Evolutionary conservation across 92 coral and sea anemone species (phyloP).

Genomic region (Blastomussa wellsi): DNA sequence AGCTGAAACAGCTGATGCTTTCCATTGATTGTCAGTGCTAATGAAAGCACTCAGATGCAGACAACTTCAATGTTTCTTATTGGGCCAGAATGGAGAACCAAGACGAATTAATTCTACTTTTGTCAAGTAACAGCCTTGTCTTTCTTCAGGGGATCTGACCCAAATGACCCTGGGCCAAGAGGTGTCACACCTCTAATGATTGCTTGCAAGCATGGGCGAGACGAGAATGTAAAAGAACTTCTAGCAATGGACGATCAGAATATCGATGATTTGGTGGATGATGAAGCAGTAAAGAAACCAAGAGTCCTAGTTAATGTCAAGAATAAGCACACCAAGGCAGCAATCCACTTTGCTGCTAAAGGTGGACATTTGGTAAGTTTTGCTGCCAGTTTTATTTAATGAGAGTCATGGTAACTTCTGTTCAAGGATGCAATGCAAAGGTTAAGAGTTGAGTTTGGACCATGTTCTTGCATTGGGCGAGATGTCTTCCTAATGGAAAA

Average conservation of each 20-base stretch:
- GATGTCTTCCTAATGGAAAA: too few relatives aligned
- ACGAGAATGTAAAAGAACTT: slow-evolving; percentile 56
- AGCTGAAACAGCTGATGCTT: too few relatives aligned
- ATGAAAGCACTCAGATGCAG: too few relatives aligned
- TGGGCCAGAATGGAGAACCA: too few relatives aligned
- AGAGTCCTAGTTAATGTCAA: slow-evolving; percentile 49
- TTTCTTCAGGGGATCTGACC: slow-evolving; percentile 64
- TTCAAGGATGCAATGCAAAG: too few relatives aligned
- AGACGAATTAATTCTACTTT: too few relatives aligned
- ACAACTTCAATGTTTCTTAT: too few relatives aligned
- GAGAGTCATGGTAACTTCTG: neutral
- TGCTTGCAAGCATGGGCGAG: slow-evolving; percentile 70
- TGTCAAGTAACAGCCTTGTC: too few relatives aligned
- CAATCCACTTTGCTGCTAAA: slow-evolving; percentile 70
- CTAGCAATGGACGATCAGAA: slow-evolving; percentile 33
- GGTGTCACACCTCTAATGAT: slow-evolving; percentile 75
- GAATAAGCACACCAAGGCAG: slow-evolving; percentile 54
- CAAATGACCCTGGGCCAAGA: slow-evolving; percentile 67
- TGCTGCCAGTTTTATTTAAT: neutral
- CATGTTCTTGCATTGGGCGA: too few relatives aligned
- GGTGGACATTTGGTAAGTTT: slow-evolving; percentile 61
- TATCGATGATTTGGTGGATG: slow-evolving; percentile 35
- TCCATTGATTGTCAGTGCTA: too few relatives aligned
- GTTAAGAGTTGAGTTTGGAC: too few relatives aligned
- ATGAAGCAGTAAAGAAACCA: slow-evolving; percentile 35